Evolutionary conservation across 1,140 invertebrate species (phyloP), one percentile per base, ranked within the genome.

Genomic region (Pseudomyrmex dendroicus): DNA sequence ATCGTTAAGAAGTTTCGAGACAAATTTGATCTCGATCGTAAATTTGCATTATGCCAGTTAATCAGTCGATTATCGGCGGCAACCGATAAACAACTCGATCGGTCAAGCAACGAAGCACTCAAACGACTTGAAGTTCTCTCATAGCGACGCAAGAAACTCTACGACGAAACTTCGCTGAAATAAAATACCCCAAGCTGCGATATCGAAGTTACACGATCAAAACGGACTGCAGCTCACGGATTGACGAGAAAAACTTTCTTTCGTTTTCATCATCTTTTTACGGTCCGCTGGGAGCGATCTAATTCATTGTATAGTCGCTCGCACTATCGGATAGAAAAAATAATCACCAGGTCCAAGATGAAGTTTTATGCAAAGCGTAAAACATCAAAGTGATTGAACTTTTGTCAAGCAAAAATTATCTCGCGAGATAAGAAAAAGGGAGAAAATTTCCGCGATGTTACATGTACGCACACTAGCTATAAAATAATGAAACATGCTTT

Each of bases 141-240:
- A 20, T 35, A 52, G 25, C 17, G 22, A 63, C 12, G 52, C 35
- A n/a, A 61, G 35, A 15, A 82, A 76, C 48, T 44, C 17, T 7
- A 15, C n/a, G 9, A 73, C 73, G 15, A 74, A 74, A 64, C 48
- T 54, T 52, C 13, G n/a, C 2, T 62, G 8, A 52, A 82, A 74
- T 64, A 52, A 10, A 22, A n/a, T 15, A 5, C 5, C 13, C 50
- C 1, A 63, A 57, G 15, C 9, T 22, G 50, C 10, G 9, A 48
- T 25, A 64, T 77, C 68, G 10, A 20, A 17, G 15, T 46, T 44
- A 46, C 5, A 44, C n/a, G 84, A 70, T 64, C 17, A 35, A 78
- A 62, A n/a, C 20, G 15, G 9, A 61, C 12, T 15, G 50, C 48
- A 35, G 5, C 2, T 15, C 17, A 52, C 50, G n/a, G 10, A 57